Evolutionary conservation across 2,888 invertebrate species (phyloP).

Genomic region (Perizoma affinitatum): DNA sequence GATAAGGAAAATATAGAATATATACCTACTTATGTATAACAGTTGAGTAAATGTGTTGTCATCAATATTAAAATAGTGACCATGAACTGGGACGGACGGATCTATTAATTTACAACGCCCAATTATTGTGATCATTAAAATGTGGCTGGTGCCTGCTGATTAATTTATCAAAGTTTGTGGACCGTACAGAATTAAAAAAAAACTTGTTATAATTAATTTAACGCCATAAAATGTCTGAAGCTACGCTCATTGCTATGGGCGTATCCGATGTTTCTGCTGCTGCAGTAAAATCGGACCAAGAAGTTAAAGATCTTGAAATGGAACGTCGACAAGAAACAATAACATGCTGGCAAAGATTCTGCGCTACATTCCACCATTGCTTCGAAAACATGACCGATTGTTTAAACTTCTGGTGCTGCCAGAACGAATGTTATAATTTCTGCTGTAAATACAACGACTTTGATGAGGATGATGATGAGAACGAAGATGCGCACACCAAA

Average conservation of each 20-base stretch:
- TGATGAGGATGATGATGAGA: conserved; percentile 12
- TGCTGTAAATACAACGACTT: conserved; percentile 18
- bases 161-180: no score
- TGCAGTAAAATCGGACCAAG: not conserved
- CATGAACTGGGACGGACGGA: no score
- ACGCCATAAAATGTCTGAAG: conserved; percentile 3
- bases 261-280: no score
- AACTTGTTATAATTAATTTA: no score
- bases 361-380: conserved; percentile 9
- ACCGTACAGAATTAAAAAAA: no score
- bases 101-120: no score
- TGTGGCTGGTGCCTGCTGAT: no score
- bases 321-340: conserved; percentile 4
- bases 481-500: not conserved
- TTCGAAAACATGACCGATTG: conserved; percentile 13
- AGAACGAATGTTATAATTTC: conserved; percentile 20
- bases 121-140: no score
- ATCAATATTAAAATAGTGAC: no score
- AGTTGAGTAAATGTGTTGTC: no score
- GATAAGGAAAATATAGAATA: no score
- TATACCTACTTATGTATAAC: no score
- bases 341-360: conserved; percentile 16
- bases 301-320: not conserved
- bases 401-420: conserved; percentile 24
- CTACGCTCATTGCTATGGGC: not conserved